phyloP scores from a whole-genome alignment of 2,888 invertebrate species.

The Sabatieria punctata region DNA sequence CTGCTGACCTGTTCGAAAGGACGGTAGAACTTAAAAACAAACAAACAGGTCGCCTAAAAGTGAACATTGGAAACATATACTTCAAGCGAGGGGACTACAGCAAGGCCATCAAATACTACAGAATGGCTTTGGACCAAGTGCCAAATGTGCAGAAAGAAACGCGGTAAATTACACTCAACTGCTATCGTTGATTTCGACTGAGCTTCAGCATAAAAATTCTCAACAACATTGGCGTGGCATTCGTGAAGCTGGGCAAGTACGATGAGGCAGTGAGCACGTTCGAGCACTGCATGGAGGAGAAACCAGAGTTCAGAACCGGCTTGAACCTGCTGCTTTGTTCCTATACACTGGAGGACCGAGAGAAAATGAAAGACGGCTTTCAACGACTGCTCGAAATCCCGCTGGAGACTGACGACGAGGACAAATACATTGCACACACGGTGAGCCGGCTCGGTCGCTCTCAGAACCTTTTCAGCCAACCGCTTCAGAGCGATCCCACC shows the following conservation, averaged over 20 bases:
- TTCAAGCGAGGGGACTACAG: slow-evolving; percentile 74
- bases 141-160: slow-evolving; percentile 80
- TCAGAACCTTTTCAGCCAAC: background rate
- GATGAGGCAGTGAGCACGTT: slow-evolving; percentile 88
- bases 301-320: slow-evolving; percentile 63
- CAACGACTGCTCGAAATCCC: slow-evolving; percentile 72
- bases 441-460: background rate
- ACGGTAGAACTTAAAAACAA: too few relatives aligned
- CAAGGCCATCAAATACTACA: slow-evolving; percentile 87
- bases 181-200: background rate
- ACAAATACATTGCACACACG: slow-evolving; percentile 42
- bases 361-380: slow-evolving; percentile 82
- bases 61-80: slow-evolving; percentile 96
- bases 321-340: slow-evolving; percentile 57
- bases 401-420: slow-evolving; percentile 55
- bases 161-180: slow-evolving; percentile 42
- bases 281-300: slow-evolving; percentile 93
- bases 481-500: slow-evolving; percentile 42
- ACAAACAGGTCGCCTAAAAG: slow-evolving; percentile 70
- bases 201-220: slow-evolving; percentile 68
- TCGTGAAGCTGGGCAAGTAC: slow-evolving; percentile 88
- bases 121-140: slow-evolving; percentile 90
- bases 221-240: slow-evolving; percentile 86
- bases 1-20: too few relatives aligned
- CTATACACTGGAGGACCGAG: slow-evolving; percentile 53